Conservation (phyloP, 2,888 invertebrate species). For the Cabera pusaria region DNA sequence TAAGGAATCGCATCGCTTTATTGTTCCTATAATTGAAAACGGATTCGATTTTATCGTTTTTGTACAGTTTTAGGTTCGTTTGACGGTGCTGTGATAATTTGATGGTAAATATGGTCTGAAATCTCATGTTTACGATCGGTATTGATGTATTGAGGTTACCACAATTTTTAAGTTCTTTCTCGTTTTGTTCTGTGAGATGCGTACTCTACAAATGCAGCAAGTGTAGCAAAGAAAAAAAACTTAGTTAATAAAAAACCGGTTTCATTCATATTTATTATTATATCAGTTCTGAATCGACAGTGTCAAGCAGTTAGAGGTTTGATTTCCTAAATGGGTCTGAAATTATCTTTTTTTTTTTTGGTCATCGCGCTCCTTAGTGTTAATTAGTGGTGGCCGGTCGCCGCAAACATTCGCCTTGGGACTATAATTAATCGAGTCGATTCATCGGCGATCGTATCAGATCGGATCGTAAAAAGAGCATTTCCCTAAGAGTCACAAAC, state of each 20-base stretch:
- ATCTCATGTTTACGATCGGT: no score
- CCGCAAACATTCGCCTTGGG: conserved; percentile 58
- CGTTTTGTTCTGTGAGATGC: no score
- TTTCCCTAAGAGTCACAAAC: conserved; percentile 59
- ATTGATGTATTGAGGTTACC: conserved; percentile 14
- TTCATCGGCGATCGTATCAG: conserved; percentile 71
- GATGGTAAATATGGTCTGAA: conserved; percentile 10
- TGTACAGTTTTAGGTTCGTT: conserved; percentile 25
- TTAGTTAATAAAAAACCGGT: no score
- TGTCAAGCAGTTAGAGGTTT: no score
- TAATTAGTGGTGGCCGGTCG: conserved; percentile 59
- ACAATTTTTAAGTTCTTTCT: conserved; percentile 34
- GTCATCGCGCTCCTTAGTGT: conserved; percentile 35
- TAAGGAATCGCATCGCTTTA: conserved; percentile 43
- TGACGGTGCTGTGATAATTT: conserved; percentile 17
- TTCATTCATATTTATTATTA: no score
- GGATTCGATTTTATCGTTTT: conserved; percentile 39
- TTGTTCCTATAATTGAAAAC: conserved; percentile 56
- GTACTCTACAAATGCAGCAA: no score
- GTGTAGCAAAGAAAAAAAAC: no score
- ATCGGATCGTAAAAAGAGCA: conserved; percentile 63
- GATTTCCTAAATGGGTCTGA: no score
- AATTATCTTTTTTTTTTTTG: no score
- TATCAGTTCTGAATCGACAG: no score
- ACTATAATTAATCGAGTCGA: conserved; percentile 70